Conservation (phyloP, 30 jellyfish, hydroid and myxozoan species). For the Morbakka virulenta region DNA sequence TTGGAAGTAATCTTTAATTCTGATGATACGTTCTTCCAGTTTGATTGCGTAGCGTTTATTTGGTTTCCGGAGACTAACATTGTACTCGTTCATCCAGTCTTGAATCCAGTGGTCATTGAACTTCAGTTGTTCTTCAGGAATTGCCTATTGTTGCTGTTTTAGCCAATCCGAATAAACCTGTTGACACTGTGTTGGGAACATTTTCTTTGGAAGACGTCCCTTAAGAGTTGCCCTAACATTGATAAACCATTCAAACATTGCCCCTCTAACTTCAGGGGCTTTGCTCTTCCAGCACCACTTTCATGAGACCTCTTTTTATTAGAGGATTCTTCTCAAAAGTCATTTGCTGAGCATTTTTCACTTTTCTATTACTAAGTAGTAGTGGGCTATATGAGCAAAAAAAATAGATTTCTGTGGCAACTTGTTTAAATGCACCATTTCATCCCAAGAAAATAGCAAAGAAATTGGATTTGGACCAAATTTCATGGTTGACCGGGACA, state of each 20-base stretch:
- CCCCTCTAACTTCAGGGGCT: no score
- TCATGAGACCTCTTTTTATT: constrained; percentile 3
- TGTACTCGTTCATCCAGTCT: constrained; percentile 36
- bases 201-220: constrained; percentile 4
- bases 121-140: constrained; percentile 48
- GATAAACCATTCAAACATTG: constrained; percentile 35
- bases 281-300: constrained; percentile 28
- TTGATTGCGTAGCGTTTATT: constrained; percentile 8
- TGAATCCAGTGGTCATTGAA: constrained; percentile 40
- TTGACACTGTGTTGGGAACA: neutral
- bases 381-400: no score
- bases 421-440: no score
- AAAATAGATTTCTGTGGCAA: no score
- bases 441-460: no score
- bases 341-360: no score
- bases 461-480: no score
- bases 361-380: no score
- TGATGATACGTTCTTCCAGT: constrained; percentile 25
- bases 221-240: constrained; percentile 31
- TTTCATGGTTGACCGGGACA: no score
- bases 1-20: no score
- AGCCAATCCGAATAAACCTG: constrained; percentile 29
- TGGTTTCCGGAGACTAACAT: no score
- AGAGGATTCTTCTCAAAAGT: no score
- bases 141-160: constrained; percentile 10